Percentiles rank a stretch among this genome's conserved stretches.
Conservation (phyloP, 1,140 invertebrate species). For the Platyscapa corneri region DNA sequence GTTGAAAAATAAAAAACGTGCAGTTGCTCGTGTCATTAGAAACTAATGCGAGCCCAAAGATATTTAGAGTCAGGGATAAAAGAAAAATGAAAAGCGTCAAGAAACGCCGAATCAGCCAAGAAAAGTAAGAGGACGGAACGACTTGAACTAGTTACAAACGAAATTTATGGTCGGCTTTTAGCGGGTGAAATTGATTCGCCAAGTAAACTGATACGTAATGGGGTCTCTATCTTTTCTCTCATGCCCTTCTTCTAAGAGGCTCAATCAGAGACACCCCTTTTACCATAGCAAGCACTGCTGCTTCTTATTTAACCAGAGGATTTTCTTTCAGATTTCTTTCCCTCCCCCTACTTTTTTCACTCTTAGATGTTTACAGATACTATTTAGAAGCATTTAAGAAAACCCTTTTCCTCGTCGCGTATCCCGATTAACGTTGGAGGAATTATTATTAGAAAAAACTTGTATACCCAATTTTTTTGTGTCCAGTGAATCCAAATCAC, state of each 20-base stretch:
- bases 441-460: background rate
- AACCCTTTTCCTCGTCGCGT: background rate
- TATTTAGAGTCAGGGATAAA: background rate
- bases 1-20: slow-evolving; percentile 33
- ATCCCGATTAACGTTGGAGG: background rate
- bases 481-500: background rate
- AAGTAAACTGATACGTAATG: slow-evolving; percentile 65
- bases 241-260: slow-evolving; percentile 34
- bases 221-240: slow-evolving; percentile 53
- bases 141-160: slow-evolving; percentile 53
- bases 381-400: slow-evolving; percentile 5
- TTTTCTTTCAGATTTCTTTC: slow-evolving; percentile 16
- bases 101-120: slow-evolving; percentile 58
- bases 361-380: slow-evolving; percentile 28
- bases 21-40: slow-evolving; percentile 34
- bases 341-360: background rate
- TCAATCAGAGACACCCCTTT: slow-evolving; percentile 47
- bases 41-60: slow-evolving; percentile 50
- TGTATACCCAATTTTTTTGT: background rate
- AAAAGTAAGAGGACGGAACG: background rate
- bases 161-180: slow-evolving; percentile 65
- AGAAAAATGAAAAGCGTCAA: slow-evolving; percentile 55
- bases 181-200: slow-evolving; percentile 63
- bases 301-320: slow-evolving; percentile 50
- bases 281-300: background rate